Conservation (phyloP, 1,140 invertebrate genomes). For the Idris sp. region DNA sequence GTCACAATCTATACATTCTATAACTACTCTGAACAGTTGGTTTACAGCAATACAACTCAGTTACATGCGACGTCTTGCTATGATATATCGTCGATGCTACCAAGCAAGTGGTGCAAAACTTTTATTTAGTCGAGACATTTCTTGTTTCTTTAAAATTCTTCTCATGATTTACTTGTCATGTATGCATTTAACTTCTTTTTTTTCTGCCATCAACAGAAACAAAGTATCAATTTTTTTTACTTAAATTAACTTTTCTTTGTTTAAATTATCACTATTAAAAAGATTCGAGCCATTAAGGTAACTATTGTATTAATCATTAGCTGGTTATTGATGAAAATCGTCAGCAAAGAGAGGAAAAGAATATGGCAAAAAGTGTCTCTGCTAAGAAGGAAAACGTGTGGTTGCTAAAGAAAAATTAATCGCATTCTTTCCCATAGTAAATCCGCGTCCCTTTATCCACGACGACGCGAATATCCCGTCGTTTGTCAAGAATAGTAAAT, state of each 20-base stretch:
- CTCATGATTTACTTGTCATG: no score
- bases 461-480: conserved; percentile 70
- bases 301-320: conserved; percentile 26
- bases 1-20: conserved; percentile 27
- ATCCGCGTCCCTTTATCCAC: conserved; percentile 72
- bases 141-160: neutral
- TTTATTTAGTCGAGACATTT: conserved; percentile 28
- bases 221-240: no score
- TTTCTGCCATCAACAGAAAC: no score
- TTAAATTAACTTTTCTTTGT: no score
- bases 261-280: no score
- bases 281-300: conserved; percentile 17
- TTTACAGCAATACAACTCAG: conserved; percentile 61
- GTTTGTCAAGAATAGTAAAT: conserved; percentile 75
- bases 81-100: conserved; percentile 68
- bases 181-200: no score
- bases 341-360: conserved; percentile 27
- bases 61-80: conserved; percentile 64
- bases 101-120: conserved; percentile 16
- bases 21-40: conserved; percentile 28
- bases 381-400: conserved; percentile 61
- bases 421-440: conserved; percentile 71
- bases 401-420: conserved; percentile 74
- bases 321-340: conserved; percentile 50
- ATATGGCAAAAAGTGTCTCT: conserved; percentile 42